Conservation (phyloP, 2,797 vertebrate species). For the Paratrypauchen microcephalus region DNA sequence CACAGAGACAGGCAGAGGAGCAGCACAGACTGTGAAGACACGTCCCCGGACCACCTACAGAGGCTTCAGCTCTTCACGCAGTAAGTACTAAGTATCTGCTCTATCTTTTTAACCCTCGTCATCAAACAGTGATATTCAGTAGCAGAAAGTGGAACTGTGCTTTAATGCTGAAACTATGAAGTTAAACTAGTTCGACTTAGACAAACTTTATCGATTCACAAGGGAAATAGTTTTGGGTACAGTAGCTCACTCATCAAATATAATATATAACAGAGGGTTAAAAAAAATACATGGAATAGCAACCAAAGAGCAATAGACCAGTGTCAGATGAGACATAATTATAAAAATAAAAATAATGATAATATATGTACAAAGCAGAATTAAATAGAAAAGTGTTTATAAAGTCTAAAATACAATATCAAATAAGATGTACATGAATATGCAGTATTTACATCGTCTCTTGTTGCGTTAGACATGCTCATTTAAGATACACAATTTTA, state of each 20-base stretch:
- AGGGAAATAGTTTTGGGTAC: no score
- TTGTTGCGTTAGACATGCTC: neutral
- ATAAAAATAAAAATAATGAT: no score
- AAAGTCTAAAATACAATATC: no score
- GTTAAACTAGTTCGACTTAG: constrained; percentile 18
- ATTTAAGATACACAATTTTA: neutral
- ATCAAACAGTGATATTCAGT: constrained; percentile 5
- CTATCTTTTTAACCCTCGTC: neutral
- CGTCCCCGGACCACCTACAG: constrained; percentile 80
- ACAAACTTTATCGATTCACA: no score
- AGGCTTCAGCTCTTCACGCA: constrained; percentile 70
- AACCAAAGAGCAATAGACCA: no score
- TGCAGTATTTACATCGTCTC: constrained; percentile 4
- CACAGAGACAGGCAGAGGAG: constrained; percentile 78
- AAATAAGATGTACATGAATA: no score
- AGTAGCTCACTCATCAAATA: no score
- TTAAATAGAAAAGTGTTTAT: no score
- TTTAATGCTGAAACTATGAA: constrained; percentile 22
- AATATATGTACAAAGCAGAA: no score
- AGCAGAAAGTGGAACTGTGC: neutral
- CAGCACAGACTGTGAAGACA: constrained; percentile 77
- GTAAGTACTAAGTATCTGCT: constrained; percentile 44
- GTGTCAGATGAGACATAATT: no score
- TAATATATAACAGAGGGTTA: no score
- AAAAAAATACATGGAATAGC: no score